phyloP scores from a whole-genome alignment of 35 echinoderm and acorn worm species.

The Strongylocentrotus purpuratus region DNA sequence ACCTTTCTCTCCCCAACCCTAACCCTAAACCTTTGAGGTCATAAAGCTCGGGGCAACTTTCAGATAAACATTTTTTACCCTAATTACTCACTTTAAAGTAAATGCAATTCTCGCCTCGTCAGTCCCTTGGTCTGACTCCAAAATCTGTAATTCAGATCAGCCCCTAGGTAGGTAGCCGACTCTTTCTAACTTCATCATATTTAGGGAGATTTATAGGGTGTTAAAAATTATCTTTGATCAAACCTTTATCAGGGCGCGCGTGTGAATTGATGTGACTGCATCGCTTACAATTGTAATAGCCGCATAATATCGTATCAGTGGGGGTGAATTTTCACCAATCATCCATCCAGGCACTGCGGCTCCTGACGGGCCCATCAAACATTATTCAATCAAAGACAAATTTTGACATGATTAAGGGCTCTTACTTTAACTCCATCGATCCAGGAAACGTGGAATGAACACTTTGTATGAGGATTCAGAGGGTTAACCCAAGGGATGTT shows the following conservation, averaged over 20 bases:
- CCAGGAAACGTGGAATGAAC: neutral
- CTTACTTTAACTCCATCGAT: neutral
- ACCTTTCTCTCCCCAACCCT: no score
- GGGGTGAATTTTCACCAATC: slow-evolving; percentile 4
- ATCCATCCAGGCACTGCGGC: neutral
- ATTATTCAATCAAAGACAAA: slow-evolving; percentile 32
- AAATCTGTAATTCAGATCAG: neutral
- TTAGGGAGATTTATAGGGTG: no score
- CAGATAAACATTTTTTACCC: no score
- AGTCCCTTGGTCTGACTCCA: no score
- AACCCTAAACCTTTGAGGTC: no score
- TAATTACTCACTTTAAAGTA: no score
- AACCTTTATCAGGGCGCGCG: neutral
- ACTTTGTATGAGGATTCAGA: neutral
- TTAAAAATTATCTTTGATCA: neutral
- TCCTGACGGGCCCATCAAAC: neutral
- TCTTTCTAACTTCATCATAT: neutral
- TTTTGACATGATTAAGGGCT: neutral
- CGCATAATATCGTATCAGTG: neutral
- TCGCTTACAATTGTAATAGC: neutral
- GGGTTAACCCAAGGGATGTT: neutral
- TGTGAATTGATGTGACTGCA: neutral
- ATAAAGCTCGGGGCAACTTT: no score
- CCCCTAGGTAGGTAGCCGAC: neutral
- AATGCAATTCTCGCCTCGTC: no score